Evolutionary conservation across 1,140 invertebrate genomes (phyloP).

Genomic region (Drosophila bipectinata): DNA sequence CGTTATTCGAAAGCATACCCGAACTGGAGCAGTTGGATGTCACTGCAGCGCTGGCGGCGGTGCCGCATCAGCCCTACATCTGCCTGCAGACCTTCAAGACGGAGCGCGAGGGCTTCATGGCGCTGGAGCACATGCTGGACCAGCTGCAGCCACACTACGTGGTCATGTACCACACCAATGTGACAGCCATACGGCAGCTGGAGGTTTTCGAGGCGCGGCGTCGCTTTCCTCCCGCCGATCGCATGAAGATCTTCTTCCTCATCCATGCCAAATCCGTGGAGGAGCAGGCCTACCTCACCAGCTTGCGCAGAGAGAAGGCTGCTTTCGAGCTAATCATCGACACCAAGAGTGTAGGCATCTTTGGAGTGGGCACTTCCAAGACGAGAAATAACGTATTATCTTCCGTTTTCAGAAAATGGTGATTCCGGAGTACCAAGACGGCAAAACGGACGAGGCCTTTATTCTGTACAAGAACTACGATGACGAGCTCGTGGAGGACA

Average conservation of each 20-base stretch:
- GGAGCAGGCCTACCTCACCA: conserved; percentile 97
- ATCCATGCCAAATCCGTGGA: conserved; percentile 96
- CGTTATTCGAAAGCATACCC: conserved; percentile 88
- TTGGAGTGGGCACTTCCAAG: not conserved
- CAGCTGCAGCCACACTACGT: conserved; percentile 92
- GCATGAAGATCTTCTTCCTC: conserved; percentile 93
- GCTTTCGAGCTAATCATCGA: conserved; percentile 96
- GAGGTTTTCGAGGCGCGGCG: conserved; percentile 93
- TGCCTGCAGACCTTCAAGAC: conserved; percentile 91
- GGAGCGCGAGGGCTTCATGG: conserved; percentile 88
- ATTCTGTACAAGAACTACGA: conserved; percentile 84
- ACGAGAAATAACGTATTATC: not conserved
- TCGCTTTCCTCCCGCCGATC: conserved; percentile 85
- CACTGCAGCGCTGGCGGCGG: conserved; percentile 85
- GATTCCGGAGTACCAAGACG: conserved; percentile 95
- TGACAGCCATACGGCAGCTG: conserved; percentile 93
- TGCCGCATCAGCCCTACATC: conserved; percentile 86
- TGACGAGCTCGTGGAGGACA: conserved; percentile 74
- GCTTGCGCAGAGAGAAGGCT: conserved; percentile 95
- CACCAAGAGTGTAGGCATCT: conserved; percentile 92
- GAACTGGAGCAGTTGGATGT: conserved; percentile 89
- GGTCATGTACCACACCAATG: conserved; percentile 95
- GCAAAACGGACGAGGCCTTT: conserved; percentile 90
- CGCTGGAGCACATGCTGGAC: conserved; percentile 87
- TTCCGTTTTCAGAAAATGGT: conserved; percentile 91